phyloP scores from a whole-genome alignment of 2,113 vertebrate species.

The Sprattus sprattus region DNA sequence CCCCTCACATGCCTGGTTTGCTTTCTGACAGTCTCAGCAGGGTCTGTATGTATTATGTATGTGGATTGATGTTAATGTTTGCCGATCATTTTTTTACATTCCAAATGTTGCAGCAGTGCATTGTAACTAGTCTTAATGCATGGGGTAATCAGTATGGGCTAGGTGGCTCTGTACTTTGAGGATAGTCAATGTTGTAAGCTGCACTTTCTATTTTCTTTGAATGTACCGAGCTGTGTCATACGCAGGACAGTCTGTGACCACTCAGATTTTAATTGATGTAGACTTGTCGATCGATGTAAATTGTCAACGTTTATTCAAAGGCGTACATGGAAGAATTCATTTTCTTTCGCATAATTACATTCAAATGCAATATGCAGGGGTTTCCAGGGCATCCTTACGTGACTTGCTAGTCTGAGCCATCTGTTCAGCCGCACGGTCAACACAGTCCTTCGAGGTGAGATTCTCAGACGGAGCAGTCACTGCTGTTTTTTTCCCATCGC shows the following conservation, averaged over 20 bases:
- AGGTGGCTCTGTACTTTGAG: background rate
- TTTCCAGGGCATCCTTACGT: background rate
- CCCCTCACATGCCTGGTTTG: background rate
- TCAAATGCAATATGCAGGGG: background rate
- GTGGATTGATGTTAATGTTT: background rate
- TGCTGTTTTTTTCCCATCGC: background rate
- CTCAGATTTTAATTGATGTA: background rate
- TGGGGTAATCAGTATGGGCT: background rate
- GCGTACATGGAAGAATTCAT: background rate
- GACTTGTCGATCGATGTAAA: background rate
- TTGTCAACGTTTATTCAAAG: no score
- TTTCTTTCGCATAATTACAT: background rate
- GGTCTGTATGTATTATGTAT: background rate
- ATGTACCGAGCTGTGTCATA: background rate
- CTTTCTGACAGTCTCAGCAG: background rate
- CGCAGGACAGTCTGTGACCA: background rate
- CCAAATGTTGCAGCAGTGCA: background rate
- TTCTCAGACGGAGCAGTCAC: background rate
- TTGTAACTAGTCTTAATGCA: background rate
- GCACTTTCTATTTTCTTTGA: background rate
- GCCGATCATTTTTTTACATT: background rate
- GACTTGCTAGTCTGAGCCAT: background rate
- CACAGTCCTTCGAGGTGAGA: background rate
- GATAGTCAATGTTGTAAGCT: background rate
- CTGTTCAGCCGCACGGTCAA: background rate